Percentiles rank a stretch among this genome's conserved stretches.
phyloP scores from a whole-genome alignment of 1,140 invertebrate genomes.

The Dryas iulia region DNA sequence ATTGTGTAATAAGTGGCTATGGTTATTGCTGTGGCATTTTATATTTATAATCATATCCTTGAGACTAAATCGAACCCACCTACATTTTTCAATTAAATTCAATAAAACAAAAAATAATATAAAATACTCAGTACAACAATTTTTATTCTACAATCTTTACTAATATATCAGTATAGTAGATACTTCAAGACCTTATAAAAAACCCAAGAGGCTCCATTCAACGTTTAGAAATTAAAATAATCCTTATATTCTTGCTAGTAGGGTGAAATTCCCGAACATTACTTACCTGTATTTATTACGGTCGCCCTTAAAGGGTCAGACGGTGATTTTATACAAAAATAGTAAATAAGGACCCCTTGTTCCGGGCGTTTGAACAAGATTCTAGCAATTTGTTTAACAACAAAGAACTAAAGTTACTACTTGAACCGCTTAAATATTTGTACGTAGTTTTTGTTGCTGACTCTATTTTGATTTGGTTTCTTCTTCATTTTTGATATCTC shows the following conservation, averaged over 20 bases:
- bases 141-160: too few species aligned
- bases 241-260: not conserved
- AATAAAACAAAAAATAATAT: too few species aligned
- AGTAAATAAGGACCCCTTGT: constrained; percentile 18
- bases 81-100: too few species aligned
- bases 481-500: too few species aligned
- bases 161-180: too few species aligned
- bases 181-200: too few species aligned
- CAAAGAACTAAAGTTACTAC: not conserved
- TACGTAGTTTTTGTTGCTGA: not conserved
- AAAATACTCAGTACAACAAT: too few species aligned
- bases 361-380: constrained; percentile 7
- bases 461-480: too few species aligned
- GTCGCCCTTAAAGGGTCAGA: constrained; percentile 19
- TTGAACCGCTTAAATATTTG: not conserved
- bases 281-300: constrained; percentile 32
- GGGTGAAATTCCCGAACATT: constrained; percentile 10
- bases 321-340: constrained; percentile 23
- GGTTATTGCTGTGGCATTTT: too few species aligned
- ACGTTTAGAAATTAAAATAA: not conserved
- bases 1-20: too few species aligned
- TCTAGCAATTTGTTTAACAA: constrained; percentile 6
- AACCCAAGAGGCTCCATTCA: not conserved
- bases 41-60: too few species aligned
- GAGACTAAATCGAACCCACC: too few species aligned